Base-by-base conservation (phyloP, 1,140 invertebrate genomes). In the Drosophila virilis region DNA sequence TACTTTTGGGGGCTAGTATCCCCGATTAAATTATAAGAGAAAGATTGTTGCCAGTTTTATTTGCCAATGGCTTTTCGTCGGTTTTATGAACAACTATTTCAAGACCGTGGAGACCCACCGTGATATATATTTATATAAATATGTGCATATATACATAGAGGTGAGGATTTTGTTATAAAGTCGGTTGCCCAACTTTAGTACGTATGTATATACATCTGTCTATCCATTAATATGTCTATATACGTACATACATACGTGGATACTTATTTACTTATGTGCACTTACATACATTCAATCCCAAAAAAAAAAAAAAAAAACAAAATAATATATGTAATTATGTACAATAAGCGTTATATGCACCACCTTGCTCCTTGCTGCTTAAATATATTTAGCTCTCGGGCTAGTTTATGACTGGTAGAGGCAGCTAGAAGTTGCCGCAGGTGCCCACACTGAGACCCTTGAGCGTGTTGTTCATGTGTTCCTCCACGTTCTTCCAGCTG, bases 401-500 rank as follows among this genome's bases (percentile, higher is more conserved):
- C n/a, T 17, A 3, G 10, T 40, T 22, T 12, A 12, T 28, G 32
- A 45, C 32, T 35, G 10, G 17, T 22, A 13, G 8, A 15, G 33
- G 3, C 32, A 28, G 6, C 93, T 95, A 97, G 80, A 97, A 97
- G 17, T 94, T 94, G 77, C 95, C 95, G 92, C 96, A 97, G 15
- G 66, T 58, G 38, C 91, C 91, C 13, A 92, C 86, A 66, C 90
- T 91, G 32, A 93, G 6, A 94, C 96, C 37, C 95, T 96, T 64
- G 94, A 96, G 90, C 94, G 96, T 8, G 96, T 93, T 91, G 13
- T 92, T 81, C 82, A 91, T 78, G 28, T 77, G 62, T 73, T 79
- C 80, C 28, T 55, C 71, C 0, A 81, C 77, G 17, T 93, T 93
- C 85, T 96, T 94, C 96, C 96, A 97, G 4, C 94, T 95, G 13